phyloP scores from a whole-genome alignment of 2,888 invertebrate genomes.

The Drosophila barbarae region DNA sequence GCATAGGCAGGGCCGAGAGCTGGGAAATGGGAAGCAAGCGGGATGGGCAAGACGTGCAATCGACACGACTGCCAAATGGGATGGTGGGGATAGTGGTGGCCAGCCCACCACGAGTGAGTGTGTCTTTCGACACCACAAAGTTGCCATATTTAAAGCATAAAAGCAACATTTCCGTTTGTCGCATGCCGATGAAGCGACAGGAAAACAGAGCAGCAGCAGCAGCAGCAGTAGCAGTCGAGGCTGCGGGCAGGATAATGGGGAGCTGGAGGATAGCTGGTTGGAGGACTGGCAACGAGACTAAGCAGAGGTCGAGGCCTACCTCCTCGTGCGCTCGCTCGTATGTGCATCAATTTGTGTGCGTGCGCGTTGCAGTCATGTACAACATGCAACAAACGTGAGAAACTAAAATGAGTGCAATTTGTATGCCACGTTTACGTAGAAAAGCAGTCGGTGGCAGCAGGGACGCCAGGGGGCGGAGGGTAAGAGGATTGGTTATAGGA shows the following conservation, averaged over 20 bases:
- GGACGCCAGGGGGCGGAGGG: background rate
- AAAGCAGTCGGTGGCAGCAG: constrained; percentile 7
- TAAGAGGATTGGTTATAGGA: constrained; percentile 24
- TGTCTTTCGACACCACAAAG: constrained; percentile 67
- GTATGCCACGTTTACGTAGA: constrained; percentile 64
- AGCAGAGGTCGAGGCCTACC: constrained; percentile 55
- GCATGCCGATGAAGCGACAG: constrained; percentile 59
- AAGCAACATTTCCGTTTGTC: constrained; percentile 76
- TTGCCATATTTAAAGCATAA: constrained; percentile 75
- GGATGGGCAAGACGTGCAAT: constrained; percentile 54
- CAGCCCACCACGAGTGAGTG: constrained; percentile 26
- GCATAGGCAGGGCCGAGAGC: constrained; percentile 34
- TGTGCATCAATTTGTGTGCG: constrained; percentile 53
- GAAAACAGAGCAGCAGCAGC: constrained; percentile 27
- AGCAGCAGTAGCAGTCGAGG: constrained; percentile 1
- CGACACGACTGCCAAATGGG: constrained; percentile 53
- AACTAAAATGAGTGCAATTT: constrained; percentile 77
- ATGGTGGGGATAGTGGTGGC: background rate
- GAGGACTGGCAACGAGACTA: constrained; percentile 34
- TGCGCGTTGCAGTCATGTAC: constrained; percentile 73
- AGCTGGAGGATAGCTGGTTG: background rate
- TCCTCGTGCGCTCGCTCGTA: constrained; percentile 18
- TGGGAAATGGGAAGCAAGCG: constrained; percentile 1
- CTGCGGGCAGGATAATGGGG: constrained; percentile 21
- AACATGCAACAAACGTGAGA: constrained; percentile 73